These are phyloP conservation scores for Ibidorhyncha struthersii DNA, from an alignment of 2,113 vertebrate species.

Conservation along the genomic window DNA sequence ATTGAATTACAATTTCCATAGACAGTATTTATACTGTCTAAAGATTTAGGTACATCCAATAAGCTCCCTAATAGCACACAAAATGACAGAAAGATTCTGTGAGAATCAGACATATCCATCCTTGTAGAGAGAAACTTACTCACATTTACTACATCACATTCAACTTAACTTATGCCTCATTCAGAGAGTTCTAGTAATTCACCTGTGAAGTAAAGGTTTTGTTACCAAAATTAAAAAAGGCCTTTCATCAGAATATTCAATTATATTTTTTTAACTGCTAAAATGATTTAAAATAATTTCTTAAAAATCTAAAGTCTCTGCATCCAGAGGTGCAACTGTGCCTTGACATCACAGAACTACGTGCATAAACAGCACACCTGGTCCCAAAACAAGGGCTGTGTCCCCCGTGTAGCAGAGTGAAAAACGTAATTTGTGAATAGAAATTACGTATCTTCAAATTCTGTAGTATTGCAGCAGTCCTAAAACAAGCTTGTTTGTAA, in stretches of 20 bases:
- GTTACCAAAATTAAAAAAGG: background rate
- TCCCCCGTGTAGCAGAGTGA: too few relatives aligned
- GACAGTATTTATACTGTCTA: background rate
- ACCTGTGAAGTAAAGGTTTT: background rate
- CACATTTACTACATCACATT: background rate
- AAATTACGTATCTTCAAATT: background rate
- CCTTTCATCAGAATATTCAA: background rate
- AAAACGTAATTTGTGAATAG: background rate
- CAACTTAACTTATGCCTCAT: background rate
- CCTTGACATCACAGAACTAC: background rate
- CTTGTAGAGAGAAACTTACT: background rate
- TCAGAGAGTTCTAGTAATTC: background rate
- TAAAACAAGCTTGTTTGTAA: background rate
- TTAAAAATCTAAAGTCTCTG: background rate
- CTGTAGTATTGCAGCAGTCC: background rate
- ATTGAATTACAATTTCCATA: background rate
- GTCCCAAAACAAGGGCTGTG: background rate
- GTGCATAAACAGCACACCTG: background rate
- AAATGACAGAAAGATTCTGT: background rate
- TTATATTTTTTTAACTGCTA: background rate
- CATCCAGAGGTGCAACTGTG: background rate
- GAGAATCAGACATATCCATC: background rate
- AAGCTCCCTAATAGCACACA: background rate
- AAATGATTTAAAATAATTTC: background rate
- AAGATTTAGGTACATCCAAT: background rate